Percentiles rank a stretch among this genome's conserved stretches.
Evolutionary conservation across 2,797 vertebrate genomes (phyloP).

Genomic region (Sebastes diaconus): DNA sequence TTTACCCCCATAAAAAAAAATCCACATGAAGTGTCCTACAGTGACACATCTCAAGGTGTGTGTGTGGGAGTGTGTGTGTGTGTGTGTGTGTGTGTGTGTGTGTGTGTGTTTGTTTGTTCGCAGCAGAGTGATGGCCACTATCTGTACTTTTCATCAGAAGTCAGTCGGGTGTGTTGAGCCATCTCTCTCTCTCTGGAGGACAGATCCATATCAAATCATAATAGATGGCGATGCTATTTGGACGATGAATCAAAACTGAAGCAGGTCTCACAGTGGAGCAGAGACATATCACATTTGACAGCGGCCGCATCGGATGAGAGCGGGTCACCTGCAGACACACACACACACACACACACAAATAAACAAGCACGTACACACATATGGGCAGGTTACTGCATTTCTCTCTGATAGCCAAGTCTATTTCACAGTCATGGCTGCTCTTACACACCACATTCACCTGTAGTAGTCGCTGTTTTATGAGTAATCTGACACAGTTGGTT

Average conservation of each 20-base stretch:
- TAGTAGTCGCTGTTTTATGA: background rate
- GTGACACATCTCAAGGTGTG: conserved; percentile 30
- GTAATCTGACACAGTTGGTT: background rate
- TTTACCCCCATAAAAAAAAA: conserved; percentile 39
- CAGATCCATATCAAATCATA: conserved; percentile 73
- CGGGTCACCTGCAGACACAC: conserved; percentile 27
- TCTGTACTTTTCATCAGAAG: conserved; percentile 75
- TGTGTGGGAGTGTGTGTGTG: conserved; percentile 1
- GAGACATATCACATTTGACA: conserved; percentile 71
- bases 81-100: conserved; percentile 7
- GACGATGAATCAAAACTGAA: conserved; percentile 75
- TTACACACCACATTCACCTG: conserved; percentile 6
- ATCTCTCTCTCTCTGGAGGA: conserved; percentile 63
- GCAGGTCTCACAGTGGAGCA: conserved; percentile 51
- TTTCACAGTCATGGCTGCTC: conserved; percentile 38
- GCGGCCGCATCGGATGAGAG: conserved; percentile 44
- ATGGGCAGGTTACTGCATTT: background rate
- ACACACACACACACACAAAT: background rate
- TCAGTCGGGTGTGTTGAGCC: conserved; percentile 71
- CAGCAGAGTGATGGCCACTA: conserved; percentile 65
- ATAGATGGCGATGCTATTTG: conserved; percentile 70
- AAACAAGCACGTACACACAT: conserved; percentile 15
- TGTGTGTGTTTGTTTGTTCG: conserved; percentile 52
- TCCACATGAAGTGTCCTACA: conserved; percentile 16
- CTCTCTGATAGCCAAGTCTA: background rate